Evolutionary conservation across 2,888 invertebrate species (phyloP), one percentile per base, ranked within the genome.

Genomic region (Polyommatus iphigenia): DNA sequence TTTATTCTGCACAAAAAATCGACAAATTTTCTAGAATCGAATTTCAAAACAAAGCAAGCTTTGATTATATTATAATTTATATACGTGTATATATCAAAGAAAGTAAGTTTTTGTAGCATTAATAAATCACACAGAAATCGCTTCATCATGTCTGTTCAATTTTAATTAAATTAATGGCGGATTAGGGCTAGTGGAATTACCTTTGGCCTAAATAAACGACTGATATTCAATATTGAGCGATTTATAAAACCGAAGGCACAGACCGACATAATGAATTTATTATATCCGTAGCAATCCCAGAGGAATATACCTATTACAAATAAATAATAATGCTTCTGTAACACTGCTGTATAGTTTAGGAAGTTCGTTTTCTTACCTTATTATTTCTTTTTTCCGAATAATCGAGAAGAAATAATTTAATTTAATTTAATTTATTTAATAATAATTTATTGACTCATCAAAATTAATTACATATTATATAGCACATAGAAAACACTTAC

Each of bases 181-280:
- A 67, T 67, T 32, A 67, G 67, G 67, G 67, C 67, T 29, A 67
- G 67, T 29, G 67, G 54, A 18, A 6, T 29, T 29, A 67, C 29
- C 29, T 67, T 67, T 67, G 67, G 29, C 67, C 67, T 67, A 32
- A 32, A 67, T 67, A 32, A 67, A 67, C 67, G 67, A 4, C 24
- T 24, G 24, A 67, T 67, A 29, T 67, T 67, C 67, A 32, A 67
- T 32, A 32, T 32, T 67, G 67, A 3, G 15, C 29, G 29, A 67
- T 67, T 67, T 18, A 29, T 29, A 18, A 32, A 67, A 67, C 29
- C 67, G 18, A 67, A 67, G 67, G 67, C 15, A 24, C 24, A 6
- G 67, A 20, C 67, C 29, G 29, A 67, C 67, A 20, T 72, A 72
- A 41, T 72, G 72, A 72, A 72, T 72, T 72, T 41, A 72, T 72